Evolutionary conservation across 2,113 vertebrate genomes (phyloP).

Genomic region (Struthidea cinerea): DNA sequence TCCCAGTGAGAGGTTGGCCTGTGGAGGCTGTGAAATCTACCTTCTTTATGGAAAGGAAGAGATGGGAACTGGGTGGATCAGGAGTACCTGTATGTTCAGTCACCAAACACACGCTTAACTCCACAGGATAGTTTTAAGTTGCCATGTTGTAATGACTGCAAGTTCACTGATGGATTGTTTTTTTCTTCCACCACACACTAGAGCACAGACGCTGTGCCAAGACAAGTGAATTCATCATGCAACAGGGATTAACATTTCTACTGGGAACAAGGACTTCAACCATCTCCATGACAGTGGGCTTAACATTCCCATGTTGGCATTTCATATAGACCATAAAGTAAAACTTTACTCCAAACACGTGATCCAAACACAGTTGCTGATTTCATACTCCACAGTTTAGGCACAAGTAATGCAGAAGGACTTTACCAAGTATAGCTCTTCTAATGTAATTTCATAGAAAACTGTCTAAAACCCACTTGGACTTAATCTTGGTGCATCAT

Average conservation of each 20-base stretch:
- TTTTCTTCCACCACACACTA: not conserved
- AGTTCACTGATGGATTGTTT: not conserved
- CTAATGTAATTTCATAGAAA: not conserved
- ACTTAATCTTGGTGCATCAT: not conserved
- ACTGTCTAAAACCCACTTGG: not conserved
- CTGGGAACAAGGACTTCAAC: not conserved
- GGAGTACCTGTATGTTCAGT: not conserved
- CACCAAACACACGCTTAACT: not conserved
- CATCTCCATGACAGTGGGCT: not conserved
- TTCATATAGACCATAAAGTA: not conserved
- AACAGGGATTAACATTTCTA: not conserved
- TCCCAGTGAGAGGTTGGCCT: not conserved
- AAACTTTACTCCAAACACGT: not conserved
- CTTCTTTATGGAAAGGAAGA: not conserved
- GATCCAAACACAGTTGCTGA: not conserved
- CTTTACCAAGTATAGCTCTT: not conserved
- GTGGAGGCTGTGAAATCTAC: not conserved
- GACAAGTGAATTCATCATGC: not conserved
- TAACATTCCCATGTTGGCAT: not conserved
- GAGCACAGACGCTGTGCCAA: not conserved
- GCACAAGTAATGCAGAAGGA: not conserved
- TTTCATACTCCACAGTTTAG: not conserved
- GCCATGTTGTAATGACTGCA: not conserved
- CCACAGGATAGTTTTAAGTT: not conserved
- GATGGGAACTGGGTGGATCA: not conserved